Conservation (phyloP, 2,113 vertebrate genomes). For the Ciconia stormi region DNA sequence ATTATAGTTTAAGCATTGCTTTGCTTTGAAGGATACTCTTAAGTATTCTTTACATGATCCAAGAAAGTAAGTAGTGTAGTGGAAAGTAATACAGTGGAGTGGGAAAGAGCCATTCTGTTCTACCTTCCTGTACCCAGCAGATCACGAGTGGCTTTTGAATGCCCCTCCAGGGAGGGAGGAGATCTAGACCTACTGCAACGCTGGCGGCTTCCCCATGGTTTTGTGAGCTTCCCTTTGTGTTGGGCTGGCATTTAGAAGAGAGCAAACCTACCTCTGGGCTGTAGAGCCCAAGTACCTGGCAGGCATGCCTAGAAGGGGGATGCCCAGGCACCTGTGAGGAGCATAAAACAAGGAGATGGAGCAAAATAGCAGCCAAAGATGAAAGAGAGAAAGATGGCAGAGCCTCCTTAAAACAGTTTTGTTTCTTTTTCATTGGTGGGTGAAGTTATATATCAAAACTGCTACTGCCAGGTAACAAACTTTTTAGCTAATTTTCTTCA, state of each 20-base stretch:
- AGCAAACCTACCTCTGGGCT: background rate
- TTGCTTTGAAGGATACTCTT: background rate
- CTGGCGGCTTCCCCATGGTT: background rate
- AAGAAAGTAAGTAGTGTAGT: background rate
- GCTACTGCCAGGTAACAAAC: background rate
- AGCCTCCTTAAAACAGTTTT: background rate
- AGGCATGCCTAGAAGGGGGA: background rate
- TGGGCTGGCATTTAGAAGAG: background rate
- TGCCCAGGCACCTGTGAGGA: background rate
- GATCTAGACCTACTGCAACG: background rate
- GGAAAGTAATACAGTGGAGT: background rate
- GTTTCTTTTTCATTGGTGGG: background rate
- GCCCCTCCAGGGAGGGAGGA: background rate
- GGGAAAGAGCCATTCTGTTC: background rate
- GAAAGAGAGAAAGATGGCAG: background rate
- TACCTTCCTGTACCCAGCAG: background rate
- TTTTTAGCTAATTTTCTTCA: background rate
- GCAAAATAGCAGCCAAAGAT: background rate
- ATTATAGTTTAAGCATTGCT: background rate
- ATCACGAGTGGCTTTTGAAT: background rate
- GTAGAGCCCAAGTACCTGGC: background rate
- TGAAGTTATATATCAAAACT: background rate
- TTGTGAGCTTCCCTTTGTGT: background rate
- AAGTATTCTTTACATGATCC: background rate
- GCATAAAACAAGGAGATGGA: background rate